Base-by-base conservation (phyloP, 2,797 vertebrate genomes). In the Bucorvus abyssinicus region DNA sequence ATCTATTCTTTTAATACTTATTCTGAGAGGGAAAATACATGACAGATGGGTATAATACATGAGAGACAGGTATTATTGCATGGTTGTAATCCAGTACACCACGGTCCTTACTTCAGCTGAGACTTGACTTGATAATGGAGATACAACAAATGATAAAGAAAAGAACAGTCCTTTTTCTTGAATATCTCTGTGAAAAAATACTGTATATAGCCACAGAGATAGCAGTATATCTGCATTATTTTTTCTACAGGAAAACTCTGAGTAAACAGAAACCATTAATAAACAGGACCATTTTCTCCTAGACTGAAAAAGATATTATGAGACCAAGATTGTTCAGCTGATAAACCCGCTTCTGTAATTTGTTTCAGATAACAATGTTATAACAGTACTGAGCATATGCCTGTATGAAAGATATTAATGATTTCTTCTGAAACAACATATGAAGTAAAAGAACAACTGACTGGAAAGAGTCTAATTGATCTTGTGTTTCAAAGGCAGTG, bases 381-480 rank as follows among this genome's bases (percentile, higher is more conserved):
- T 59, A 84, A 77, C 49, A 67, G 40, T 53, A 49, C 56, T 34
- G 29, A 91, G 49, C 6, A 2, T 65, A 36, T 20, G 19, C 65
- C 65, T 80, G 2, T 59, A 32, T 61, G 79, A 95, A 87, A 94
- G 76, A 59, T 73, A 81, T 29, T 78, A 85, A 81, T 7, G 12
- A 69, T 87, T 93, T 78, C 57, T 92, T 83, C 60, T 47, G 78
- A 85, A 96, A 79, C 67, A 63, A 82, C 84, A 77, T 50, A 57
- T 10, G 19, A 90, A 95, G 52, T 71, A 19, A 85, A 87, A 74
- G 47, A 74, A 1, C 19, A 84, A n/a, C 26, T 70, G 8, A 56
- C 82, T 85, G 68, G 67, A 89, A 92, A 82, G 20, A 75, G 8
- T 45, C 32, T 40, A 78, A 78, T 40, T 73, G 53, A 50, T 82